These are phyloP conservation scores for Nannoperca obscura DNA, from an alignment of 2,797 vertebrate genomes.

Conservation along the genomic window DNA sequence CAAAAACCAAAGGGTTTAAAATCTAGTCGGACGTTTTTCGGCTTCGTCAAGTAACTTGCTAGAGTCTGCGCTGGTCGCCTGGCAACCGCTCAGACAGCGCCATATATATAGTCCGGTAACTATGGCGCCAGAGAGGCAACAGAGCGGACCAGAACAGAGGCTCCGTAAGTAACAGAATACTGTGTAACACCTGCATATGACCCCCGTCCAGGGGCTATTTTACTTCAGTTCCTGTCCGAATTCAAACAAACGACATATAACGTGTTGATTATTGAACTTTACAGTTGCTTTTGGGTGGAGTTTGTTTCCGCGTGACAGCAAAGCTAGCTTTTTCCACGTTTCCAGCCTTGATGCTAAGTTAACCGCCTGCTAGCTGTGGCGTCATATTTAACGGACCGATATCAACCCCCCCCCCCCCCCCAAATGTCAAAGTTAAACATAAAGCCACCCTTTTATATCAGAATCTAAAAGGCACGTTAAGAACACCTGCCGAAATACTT, in stretches of 20 bases:
- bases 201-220: neutral
- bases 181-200: neutral
- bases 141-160: too few relatives aligned
- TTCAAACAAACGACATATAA: neutral
- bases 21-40: too few relatives aligned
- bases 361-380: neutral
- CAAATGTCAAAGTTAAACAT: slow-evolving; percentile 9
- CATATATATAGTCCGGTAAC: too few relatives aligned
- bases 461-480: slow-evolving; percentile 71
- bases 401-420: neutral
- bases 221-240: neutral
- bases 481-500: slow-evolving; percentile 40
- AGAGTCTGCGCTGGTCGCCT: neutral
- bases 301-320: neutral
- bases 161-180: neutral
- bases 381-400: neutral
- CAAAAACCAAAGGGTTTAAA: too few relatives aligned
- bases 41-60: too few relatives aligned
- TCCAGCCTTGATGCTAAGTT: neutral
- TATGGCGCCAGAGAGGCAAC: too few relatives aligned
- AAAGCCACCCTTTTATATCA: slow-evolving; percentile 41
- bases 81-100: neutral
- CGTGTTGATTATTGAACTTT: neutral
- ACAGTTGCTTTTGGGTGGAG: neutral
- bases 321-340: neutral